These are phyloP conservation scores for Rostratula benghalensis DNA, from an alignment of 2,113 vertebrate genomes.

Conservation along the genomic window DNA sequence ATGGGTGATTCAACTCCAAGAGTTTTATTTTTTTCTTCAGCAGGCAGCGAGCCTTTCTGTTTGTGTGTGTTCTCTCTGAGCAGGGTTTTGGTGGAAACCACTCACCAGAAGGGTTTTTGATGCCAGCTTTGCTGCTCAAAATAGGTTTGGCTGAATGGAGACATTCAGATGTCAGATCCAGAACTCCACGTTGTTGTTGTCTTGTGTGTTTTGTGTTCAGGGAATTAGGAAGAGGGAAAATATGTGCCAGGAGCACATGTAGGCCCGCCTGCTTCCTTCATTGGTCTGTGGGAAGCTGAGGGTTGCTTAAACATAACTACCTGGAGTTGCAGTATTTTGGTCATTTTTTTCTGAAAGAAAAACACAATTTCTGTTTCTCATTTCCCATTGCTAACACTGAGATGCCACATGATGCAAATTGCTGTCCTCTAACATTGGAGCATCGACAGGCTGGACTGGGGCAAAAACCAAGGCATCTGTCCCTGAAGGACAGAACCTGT, in stretches of 20 bases:
- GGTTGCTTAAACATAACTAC: background rate
- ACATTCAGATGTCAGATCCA: background rate
- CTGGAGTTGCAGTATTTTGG: background rate
- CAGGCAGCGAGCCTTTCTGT: background rate
- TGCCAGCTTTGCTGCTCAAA: background rate
- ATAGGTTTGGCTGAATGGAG: background rate
- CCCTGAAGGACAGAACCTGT: background rate
- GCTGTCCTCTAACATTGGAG: background rate
- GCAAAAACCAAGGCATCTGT: background rate
- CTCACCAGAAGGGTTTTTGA: background rate
- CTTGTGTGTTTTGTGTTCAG: background rate
- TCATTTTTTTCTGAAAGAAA: background rate
- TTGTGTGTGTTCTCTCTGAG: fast-evolving
- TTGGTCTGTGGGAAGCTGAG: background rate
- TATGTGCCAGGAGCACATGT: fast-evolving
- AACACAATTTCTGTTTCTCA: background rate
- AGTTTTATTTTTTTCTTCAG: background rate
- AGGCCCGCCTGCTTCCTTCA: background rate
- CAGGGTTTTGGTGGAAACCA: background rate
- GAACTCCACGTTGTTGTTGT: background rate
- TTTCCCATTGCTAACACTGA: background rate
- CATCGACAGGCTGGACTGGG: fast-evolving
- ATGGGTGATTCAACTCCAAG: background rate
- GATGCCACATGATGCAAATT: background rate
- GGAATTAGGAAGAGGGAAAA: background rate